Evolutionary conservation across 2,888 invertebrate genomes (phyloP), one percentile per base, ranked within the genome.

Genomic region (Drosophila rellima): DNA sequence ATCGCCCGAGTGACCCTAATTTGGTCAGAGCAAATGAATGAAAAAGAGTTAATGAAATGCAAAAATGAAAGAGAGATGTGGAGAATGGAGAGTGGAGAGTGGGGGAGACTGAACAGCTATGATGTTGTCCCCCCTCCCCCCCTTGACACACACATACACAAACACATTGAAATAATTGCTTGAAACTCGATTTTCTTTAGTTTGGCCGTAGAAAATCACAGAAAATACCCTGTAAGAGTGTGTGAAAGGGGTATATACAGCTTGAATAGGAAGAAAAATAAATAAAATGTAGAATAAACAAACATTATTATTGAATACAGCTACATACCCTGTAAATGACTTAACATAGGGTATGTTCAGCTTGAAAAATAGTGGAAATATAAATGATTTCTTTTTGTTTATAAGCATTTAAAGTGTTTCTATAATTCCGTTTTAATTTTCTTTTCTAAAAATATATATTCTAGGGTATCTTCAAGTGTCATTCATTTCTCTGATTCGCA

Each of bases 1-100:
- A 62, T 44, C 68, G 65, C 33, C 51, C 71, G 70, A 81, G 67
- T 80, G 80, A 74, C 80, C 82, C 61, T 81, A 80, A 80, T 78
- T 78, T 71, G 47, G 40, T 26, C 35, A 18, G 13, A 52, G 56
- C 44, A 50, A 55, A 40, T 35, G 39, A 52, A 48, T 40, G 33
- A 33, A 17, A n/a, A 29, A 55, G 23, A 62, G 50, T 62, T 55
- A 62, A 67, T 67, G 62, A 67, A 37, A 50, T 65, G 60, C 66
- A 61, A 51, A 47, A 18, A 20, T 35, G 37, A 18, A 15, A 1
- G 26, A 15, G 15, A n/a, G n/a, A 35, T 23, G n/a, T 33, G 7
- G 15, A 33, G 18, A 13, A 10, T 39, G 17, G 17, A 29, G 20
- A 7, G 20, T 17, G 11, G 17, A 33, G 17, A 4, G 7, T 15